phyloP scores from a whole-genome alignment of 2,888 invertebrate species.

The Oligia fasciuncula region DNA sequence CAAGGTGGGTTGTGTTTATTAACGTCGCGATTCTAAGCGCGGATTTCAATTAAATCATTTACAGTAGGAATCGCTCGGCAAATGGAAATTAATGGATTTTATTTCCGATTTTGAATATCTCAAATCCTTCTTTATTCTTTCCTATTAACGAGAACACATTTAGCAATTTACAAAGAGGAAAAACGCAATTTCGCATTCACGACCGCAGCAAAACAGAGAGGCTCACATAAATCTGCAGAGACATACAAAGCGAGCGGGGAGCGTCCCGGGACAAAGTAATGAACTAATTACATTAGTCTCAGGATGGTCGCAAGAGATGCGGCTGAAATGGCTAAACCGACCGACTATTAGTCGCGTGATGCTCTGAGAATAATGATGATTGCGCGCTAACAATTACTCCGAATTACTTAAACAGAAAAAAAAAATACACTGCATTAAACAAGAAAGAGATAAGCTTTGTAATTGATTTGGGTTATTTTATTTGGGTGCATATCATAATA shows the following conservation, averaged over 20 bases:
- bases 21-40: constrained; percentile 54
- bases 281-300: constrained; percentile 88
- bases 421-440: constrained; percentile 32
- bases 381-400: constrained; percentile 68
- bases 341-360: constrained; percentile 77
- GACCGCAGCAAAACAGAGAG: constrained; percentile 78
- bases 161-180: constrained; percentile 72
- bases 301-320: constrained; percentile 76
- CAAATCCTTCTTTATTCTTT: constrained; percentile 70
- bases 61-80: constrained; percentile 31
- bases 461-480: constrained; percentile 19
- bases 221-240: constrained; percentile 83
- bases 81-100: constrained; percentile 55
- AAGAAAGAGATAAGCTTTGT: constrained; percentile 5
- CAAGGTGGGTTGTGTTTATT: constrained; percentile 64
- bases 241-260: constrained; percentile 78
- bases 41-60: constrained; percentile 60
- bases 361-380: constrained; percentile 74
- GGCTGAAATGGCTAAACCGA: constrained; percentile 79
- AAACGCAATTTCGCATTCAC: constrained; percentile 78
- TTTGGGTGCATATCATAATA: not conserved
- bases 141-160: constrained; percentile 73
- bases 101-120: constrained; percentile 64
- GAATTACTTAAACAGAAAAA: constrained; percentile 61
- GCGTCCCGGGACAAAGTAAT: constrained; percentile 84